Base-by-base conservation (phyloP, 2,888 invertebrate species). In the Hanleya hanleyi region DNA sequence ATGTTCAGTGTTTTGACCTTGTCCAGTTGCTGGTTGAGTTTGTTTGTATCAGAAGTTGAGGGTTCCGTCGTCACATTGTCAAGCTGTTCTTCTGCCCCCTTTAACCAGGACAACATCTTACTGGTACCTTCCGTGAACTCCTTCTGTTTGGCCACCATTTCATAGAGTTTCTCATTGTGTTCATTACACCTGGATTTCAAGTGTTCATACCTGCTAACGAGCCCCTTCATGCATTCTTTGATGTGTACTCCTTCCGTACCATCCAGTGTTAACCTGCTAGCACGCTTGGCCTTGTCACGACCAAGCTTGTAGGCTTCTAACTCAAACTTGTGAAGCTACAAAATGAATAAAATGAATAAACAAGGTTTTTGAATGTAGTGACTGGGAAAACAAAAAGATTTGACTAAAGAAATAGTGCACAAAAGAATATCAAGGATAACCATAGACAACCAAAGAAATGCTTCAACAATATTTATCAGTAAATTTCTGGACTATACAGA, bases 51-150 rank as follows among this genome's bases (percentile, higher is more conserved):
- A n/a, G 83, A 82, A 7, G 85, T 82, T 29, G 81, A 80, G 29
- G 83, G 78, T 29, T 86, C 86, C 67, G 84, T 82, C 70, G 82
- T 76, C 32, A 83, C 79, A 94, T 94, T 77, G 49, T 80, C 81
- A 35, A 87, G 72, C 75, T 85, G 84, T 36, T 81, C 1, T 96
- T 91, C 73, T 94, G 92, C 97, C 85, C 95, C 95, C 83, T 95
- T 94, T 81, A 99, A 97, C 99, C 99, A 99, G 6, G 96, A 94
- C 70, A 98, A 92, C 70, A 99, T 93, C 88, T 98, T 98, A 85
- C 95, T 95, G 32, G 98, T 93, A 0, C 98, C 97, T 89, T 99
- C 98, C 89, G 98, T 97, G 93, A 99, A 95, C 91, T 98, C 97
- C 1, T 98, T 98, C 51, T 99, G 94, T 81, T 97, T 94, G 49